Evolutionary conservation across 2,888 invertebrate species (phyloP), one percentile per base, ranked within the genome.

Genomic region (Synanthedon myopaeformis): DNA sequence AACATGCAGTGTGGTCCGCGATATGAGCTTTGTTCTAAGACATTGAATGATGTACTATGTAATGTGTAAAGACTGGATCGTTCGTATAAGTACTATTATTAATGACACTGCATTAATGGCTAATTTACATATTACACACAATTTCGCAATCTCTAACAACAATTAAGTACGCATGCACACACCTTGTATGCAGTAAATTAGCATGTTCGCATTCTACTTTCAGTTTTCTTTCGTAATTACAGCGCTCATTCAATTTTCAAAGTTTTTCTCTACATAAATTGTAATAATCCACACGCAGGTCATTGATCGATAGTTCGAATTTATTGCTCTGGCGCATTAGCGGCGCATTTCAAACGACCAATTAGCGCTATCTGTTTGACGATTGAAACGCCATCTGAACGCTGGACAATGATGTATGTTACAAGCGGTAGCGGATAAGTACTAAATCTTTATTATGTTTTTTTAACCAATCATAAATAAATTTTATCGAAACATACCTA

Each of bases 271-370:
- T 3, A n/a, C 3, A 45, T 35, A 45, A 45, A 12, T 45, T 13
- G 35, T 45, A n/a, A 14, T 10, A 8, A 49, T 49, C 49, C 17
- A 49, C 49, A 49, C 49, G 23, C 49, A 49, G 65, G 66, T 70
- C 70, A 61, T 65, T 66, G 70, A 69, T 75, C 74, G 62, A 58
- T 63, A 61, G 61, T 60, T 67, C 60, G 69, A 64, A 73, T 73
- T 74, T 74, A 75, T 70, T 70, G 76, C 73, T 70, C 64, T 57
- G 60, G 69, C 70, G 79, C 84, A 80, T 82, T 81, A 81, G 82
- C 83, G 83, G 83, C 70, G 70, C 64, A 72, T 71, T 72, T 80
- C 76, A 81, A 82, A 79, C 79, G 72, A 71, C 76, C 85, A 82
- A 84, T 86, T 86, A 85, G 74, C 70, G 74, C 70, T 79, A 80